phyloP scores from a whole-genome alignment of 2,888 invertebrate species.

The Blastobasis adustella region DNA sequence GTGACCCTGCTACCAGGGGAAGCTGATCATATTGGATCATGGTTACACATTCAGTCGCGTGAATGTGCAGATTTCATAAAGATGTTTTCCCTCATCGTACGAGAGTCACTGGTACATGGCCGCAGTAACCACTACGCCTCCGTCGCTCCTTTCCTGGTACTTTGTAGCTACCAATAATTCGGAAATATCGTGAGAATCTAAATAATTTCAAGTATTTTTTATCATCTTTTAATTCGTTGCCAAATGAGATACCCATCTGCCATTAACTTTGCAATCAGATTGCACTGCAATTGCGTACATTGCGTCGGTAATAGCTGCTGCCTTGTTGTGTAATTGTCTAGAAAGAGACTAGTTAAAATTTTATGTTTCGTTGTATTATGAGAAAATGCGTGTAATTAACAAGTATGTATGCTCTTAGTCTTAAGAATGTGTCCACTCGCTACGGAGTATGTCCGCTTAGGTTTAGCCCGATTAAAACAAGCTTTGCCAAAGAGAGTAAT shows the following conservation, averaged over 20 bases:
- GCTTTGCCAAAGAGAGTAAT: too few relatives aligned
- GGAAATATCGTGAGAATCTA: slow-evolving; percentile 13
- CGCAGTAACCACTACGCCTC: too few relatives aligned
- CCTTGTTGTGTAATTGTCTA: not conserved
- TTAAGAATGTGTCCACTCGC: not conserved
- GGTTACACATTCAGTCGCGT: too few relatives aligned
- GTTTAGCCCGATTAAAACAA: too few relatives aligned
- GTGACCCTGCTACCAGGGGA: too few relatives aligned
- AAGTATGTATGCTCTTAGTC: not conserved
- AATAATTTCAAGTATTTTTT: slow-evolving; percentile 1
- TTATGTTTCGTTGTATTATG: not conserved
- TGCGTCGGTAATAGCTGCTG: slow-evolving; percentile 1
- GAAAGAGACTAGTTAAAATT: not conserved
- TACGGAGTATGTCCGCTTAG: too few relatives aligned
- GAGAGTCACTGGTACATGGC: too few relatives aligned
- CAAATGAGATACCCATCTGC: not conserved
- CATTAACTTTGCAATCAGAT: slow-evolving; percentile 5
- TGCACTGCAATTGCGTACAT: not conserved
- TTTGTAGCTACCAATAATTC: not conserved
- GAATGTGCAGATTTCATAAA: too few relatives aligned
- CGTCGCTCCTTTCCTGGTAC: too few relatives aligned
- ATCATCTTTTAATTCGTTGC: not conserved
- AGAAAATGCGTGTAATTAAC: not conserved
- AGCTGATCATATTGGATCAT: too few relatives aligned
- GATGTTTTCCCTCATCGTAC: too few relatives aligned